Evolutionary conservation across 1,140 invertebrate genomes (phyloP).

Genomic region (Drosophila sp.): DNA sequence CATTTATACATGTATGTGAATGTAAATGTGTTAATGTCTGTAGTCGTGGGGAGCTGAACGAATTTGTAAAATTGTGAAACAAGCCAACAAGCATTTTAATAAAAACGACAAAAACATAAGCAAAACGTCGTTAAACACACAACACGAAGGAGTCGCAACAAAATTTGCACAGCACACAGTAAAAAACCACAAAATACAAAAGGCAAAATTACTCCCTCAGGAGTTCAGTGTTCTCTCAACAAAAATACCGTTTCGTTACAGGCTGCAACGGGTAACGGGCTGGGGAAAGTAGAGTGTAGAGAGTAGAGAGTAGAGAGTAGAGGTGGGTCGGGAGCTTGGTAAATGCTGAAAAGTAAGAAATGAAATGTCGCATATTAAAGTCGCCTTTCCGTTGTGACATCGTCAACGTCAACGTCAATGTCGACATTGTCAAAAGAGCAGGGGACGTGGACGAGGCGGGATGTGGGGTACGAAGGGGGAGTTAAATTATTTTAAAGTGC

Average conservation of each 20-base stretch:
- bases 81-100: conserved; percentile 58
- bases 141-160: conserved; percentile 32
- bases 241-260: conserved; percentile 43
- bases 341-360: conserved; percentile 59
- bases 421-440: conserved; percentile 12
- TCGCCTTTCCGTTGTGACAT: conserved; percentile 47
- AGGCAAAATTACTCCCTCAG: conserved; percentile 77
- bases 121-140: conserved; percentile 32
- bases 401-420: conserved; percentile 36
- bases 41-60: conserved; percentile 39
- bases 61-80: conserved; percentile 67
- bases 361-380: conserved; percentile 75
- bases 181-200: conserved; percentile 78
- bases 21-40: neutral
- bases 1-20: neutral
- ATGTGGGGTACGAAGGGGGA: neutral
- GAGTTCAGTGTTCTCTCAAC: conserved; percentile 39
- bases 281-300: conserved; percentile 23
- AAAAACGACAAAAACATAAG: conserved; percentile 40
- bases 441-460: neutral
- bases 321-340: conserved; percentile 17
- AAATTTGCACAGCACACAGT: conserved; percentile 36
- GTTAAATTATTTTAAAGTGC: conserved; percentile 78
- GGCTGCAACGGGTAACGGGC: conserved; percentile 4
- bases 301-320: neutral